These are phyloP conservation scores for Tromatobia lineatoria DNA, from an alignment of 2,888 invertebrate genomes.

Conservation along the genomic window DNA sequence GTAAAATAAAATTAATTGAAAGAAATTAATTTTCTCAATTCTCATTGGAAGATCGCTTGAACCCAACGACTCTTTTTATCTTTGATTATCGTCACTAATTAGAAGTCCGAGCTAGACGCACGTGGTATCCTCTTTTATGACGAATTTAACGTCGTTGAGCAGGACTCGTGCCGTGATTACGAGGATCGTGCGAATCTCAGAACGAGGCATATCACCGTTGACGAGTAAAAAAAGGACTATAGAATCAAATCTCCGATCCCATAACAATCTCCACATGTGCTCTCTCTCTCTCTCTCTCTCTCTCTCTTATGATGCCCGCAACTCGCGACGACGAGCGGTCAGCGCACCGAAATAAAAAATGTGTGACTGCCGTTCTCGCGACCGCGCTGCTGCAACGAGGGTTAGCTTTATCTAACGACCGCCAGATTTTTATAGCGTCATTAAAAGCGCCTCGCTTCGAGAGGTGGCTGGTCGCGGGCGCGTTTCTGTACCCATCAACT, in stretches of 20 bases:
- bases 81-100: slow-evolving; percentile 9
- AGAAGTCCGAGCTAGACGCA: background rate
- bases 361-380: slow-evolving; percentile 42
- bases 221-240: slow-evolving; percentile 10
- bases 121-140: background rate
- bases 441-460: slow-evolving; percentile 78
- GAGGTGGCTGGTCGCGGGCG: slow-evolving; percentile 72
- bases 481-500: slow-evolving; percentile 59
- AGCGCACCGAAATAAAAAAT: slow-evolving; percentile 75
- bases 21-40: background rate
- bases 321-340: slow-evolving; percentile 68
- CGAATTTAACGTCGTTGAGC: background rate
- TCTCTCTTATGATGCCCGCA: background rate
- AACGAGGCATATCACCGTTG: background rate
- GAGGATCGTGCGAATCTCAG: slow-evolving; percentile 1
- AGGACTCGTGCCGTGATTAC: background rate
- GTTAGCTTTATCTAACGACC: slow-evolving; percentile 78
- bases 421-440: slow-evolving; percentile 81
- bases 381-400: slow-evolving; percentile 55
- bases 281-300: background rate
- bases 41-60: background rate
- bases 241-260: slow-evolving; percentile 49
- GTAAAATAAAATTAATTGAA: background rate
- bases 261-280: slow-evolving; percentile 68
- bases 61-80: background rate